Base-by-base conservation (phyloP, 2,797 vertebrate species). In the Aldrovandia affinis region DNA sequence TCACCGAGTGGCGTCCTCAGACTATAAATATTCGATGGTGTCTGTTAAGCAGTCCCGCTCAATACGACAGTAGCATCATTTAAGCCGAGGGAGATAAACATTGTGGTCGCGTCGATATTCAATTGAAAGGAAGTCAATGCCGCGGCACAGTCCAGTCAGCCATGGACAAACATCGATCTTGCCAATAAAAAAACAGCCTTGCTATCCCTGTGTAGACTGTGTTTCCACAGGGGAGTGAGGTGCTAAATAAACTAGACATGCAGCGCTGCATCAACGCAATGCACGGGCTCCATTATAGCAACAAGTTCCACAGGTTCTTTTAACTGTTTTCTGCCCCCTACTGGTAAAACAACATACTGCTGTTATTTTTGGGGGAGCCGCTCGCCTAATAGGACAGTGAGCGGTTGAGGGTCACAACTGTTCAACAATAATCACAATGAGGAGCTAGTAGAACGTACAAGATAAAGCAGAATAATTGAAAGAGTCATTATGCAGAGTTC, bases 41-140 rank as follows among this genome's bases (percentile, higher is more conserved):
- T 57, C 79, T 33, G n/a, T 78, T 81, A 47, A 61, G 79, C 36
- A 57, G 79, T 80, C 79, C 18, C 0, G 50, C 55, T 80, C 52
- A 22, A 80, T 80, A 57, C 30, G 28, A 75, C 25, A 9, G 61
- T 57, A 55, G 59, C 78, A 28, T 55, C 28, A 54, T 73, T 73
- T 80, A 3, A 55, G 33, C 79, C 52, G 1, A 28, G 61, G 18
- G 54, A 81, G 78, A 65, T 42, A 55, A 55, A 30, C 25, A 25
- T 39, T 36, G 63, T 22, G 61, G 50, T 54, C 50, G n/a, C 4
- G 52, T 70, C 52, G 65, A 84, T 36, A 57, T 81, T 68, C 78
- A 80, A 55, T 55, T 33, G 52, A 59, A 84, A 73, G 36, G 54
- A 75, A 80, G 47, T 84, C 83, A 44, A 80, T 75, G 33, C 25